Evolutionary conservation across 2,888 invertebrate species (phyloP), one percentile per base, ranked within the genome.

Genomic region (Eurois occulta): DNA sequence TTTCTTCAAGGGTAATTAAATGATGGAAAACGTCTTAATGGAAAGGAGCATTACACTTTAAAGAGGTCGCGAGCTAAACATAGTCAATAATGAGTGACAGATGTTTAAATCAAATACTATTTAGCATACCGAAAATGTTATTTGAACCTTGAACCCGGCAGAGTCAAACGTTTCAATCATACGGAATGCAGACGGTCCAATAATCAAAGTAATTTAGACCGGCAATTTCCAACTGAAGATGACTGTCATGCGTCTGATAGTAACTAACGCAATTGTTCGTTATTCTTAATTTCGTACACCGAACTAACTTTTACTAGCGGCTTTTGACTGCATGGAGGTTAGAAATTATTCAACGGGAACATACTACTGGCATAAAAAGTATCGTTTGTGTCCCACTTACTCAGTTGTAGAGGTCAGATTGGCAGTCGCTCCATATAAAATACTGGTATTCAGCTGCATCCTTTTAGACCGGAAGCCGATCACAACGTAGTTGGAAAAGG

Each of bases 131-230:
- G 4, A 38, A 48, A 24, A 67, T 43, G 67, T 43, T 52, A 21
- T n/a, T 58, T 48, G 46, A 82, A 46, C 72, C 11, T 58, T 65
- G 64, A 71, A 62, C 62, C 38, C 32, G 72, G 75, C 62, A 24
- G 32, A 66, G 60, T 46, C 43, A 48, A 62, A 32, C 52, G 65
- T 75, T 66, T 78, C 18, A 76, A 74, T 83, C 21, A 77, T 60
- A 62, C 41, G 24, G 46, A 76, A 79, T 77, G 69, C 55, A 65
- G 41, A 35, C 28, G 64, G 32, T 75, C 32, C 48, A 78, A 86
- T 79, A 86, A 84, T 78, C 70, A 72, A 75, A 74, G 35, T 68
- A 52, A 76, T 75, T 78, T 74, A 71, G 72, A 78, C n/a, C 60
- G 55, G 67, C 60, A 72, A 77, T 72, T 86, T 80, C 48, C 60